Conservation (phyloP, 2,888 invertebrate genomes). For the Biston stratarius region DNA sequence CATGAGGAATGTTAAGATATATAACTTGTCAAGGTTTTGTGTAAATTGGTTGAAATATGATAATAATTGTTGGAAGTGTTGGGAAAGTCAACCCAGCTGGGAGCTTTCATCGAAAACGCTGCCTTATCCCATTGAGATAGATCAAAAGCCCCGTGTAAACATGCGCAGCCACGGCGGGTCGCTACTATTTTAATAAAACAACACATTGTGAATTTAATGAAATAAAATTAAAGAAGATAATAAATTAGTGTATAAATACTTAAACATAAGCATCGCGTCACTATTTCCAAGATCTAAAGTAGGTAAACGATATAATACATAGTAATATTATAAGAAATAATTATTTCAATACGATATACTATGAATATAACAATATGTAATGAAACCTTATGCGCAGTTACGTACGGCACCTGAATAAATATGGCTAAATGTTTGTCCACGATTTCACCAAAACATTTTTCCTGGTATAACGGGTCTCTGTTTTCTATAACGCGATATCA, state of each 20-base stretch:
- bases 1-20: no score
- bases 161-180: no score
- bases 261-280: background rate
- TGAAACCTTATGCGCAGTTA: constrained; percentile 19
- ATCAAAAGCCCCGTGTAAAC: no score
- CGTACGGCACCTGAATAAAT: constrained; percentile 32
- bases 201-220: background rate
- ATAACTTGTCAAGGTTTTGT: no score
- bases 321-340: constrained; percentile 5
- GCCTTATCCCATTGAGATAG: no score
- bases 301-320: background rate
- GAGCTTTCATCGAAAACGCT: no score
- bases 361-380: constrained; percentile 21
- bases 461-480: constrained; percentile 16
- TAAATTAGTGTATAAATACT: constrained; percentile 3
- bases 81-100: no score
- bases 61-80: no score
- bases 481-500: constrained; percentile 11
- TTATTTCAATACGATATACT: constrained; percentile 14
- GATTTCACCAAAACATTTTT: constrained; percentile 24
- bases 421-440: constrained; percentile 19
- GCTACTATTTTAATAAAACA: background rate
- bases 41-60: no score
- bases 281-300: constrained; percentile 13
- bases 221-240: background rate